Evolutionary conservation across 2,113 vertebrate species (phyloP), one percentile per base, ranked within the genome.

Genomic region (Maccullochella peelii): DNA sequence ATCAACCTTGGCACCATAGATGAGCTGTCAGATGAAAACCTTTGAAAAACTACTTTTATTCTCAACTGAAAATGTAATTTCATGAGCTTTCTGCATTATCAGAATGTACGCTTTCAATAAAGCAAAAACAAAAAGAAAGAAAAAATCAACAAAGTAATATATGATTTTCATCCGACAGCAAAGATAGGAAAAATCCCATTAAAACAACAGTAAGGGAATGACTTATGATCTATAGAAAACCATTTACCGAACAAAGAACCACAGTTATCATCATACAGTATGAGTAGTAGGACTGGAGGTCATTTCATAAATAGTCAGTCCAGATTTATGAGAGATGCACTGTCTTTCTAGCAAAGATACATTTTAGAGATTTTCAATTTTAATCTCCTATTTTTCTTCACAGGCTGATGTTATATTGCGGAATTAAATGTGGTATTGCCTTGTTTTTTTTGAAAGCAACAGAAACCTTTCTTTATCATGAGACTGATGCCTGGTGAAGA

Each of bases 91-190:
- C 18, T 38, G 3, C 12, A 59, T 30, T 33, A 47, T 21, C 58
- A 66, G 12, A 23, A 44, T 8, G 1, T 25, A 27, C 1, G 27
- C 16, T 72, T 27, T 30, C 18, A 23, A 42, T 47, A 62, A 67
- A 74, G 3, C 0, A 4, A 52, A 18, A 6, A 30, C 6, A 9
- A 44, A 75, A 8, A 44, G 4, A 47, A 33, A 40, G 20, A 49
- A n/a, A 36, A 75, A 55, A 21, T 5, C 15, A 49, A 1, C 12
- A 50, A 8, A 58, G 50, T 58, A 80, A 49, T 47, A 36, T 85
- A 83, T 82, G 30, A 67, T 80, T 88, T 92, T 88, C 75, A 91
- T 91, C 85, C 20, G 49, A 89, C 86, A 86, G 80, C 73, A 63
- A 55, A 59, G 16, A 73, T n/a, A 23, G 23, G 38, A 52, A 74